A percentile compares a stretch with the other conserved stretches of the same genome.
These are phyloP conservation scores for Trachelus iudaicus DNA, from an alignment of 2,888 invertebrate species.

Conservation along the genomic window DNA sequence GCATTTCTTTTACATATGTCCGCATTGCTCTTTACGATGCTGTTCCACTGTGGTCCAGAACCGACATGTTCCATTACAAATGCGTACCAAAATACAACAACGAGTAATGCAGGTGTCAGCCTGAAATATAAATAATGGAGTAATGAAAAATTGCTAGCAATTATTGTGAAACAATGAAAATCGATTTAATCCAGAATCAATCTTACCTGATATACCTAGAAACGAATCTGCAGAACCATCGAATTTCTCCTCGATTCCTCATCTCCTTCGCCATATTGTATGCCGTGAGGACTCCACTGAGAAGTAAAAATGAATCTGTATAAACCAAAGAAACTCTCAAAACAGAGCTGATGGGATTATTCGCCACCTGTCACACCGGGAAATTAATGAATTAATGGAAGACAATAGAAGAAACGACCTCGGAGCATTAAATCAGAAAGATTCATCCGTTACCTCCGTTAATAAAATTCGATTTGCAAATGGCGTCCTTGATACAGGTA, in stretches of 20 bases:
- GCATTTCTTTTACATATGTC: slow-evolving; percentile 74
- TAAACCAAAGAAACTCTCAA: slow-evolving; percentile 74
- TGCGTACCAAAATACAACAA: slow-evolving; percentile 75
- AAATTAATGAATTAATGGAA: slow-evolving; percentile 31
- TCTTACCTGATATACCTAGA: slow-evolving; percentile 73
- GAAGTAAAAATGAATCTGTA: slow-evolving; percentile 75
- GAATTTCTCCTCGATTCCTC: slow-evolving; percentile 68
- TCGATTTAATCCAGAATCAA: background rate
- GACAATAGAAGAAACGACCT: slow-evolving; percentile 1
- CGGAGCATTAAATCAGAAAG: slow-evolving; percentile 34
- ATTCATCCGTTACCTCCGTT: slow-evolving; percentile 68
- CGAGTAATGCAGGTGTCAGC: slow-evolving; percentile 73
- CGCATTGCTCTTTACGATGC: slow-evolving; percentile 72
- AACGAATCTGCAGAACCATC: slow-evolving; percentile 70
- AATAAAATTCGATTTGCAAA: slow-evolving; percentile 72
- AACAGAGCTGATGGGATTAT: slow-evolving; percentile 71
- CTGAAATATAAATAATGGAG: slow-evolving; percentile 54
- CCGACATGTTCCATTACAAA: slow-evolving; percentile 75
- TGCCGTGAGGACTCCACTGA: slow-evolving; percentile 75
- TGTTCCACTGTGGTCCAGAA: slow-evolving; percentile 76
- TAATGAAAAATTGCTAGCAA: slow-evolving; percentile 22
- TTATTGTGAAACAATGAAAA: slow-evolving; percentile 21
- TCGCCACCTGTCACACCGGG: slow-evolving; percentile 66
- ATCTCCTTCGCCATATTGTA: slow-evolving; percentile 72
- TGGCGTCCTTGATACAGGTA: slow-evolving; percentile 73